Evolutionary conservation across 2,797 vertebrate species (phyloP).

Genomic region (Lycodopsis pacificus): DNA sequence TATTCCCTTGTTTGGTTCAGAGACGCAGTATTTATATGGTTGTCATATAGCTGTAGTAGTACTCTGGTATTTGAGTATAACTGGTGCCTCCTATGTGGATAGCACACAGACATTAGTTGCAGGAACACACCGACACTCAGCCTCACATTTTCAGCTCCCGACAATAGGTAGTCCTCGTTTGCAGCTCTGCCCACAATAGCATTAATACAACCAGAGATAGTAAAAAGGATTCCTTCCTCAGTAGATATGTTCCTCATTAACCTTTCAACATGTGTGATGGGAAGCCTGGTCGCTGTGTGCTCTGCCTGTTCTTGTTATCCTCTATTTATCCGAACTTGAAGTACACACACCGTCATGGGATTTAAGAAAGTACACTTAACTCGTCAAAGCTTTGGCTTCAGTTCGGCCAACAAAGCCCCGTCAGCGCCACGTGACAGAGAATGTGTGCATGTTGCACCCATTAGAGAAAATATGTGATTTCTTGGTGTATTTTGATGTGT

Average conservation of each 20-base stretch:
- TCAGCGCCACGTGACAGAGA: conserved; percentile 41
- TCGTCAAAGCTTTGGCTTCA: conserved; percentile 47
- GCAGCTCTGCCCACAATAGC: neutral
- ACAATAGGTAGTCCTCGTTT: too few relatives aligned
- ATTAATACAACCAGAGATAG: neutral
- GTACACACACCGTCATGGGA: conserved; percentile 35
- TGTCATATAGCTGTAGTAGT: neutral
- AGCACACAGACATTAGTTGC: conserved; percentile 13
- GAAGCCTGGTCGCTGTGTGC: neutral
- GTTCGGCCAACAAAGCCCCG: conserved; percentile 48
- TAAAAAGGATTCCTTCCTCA: neutral
- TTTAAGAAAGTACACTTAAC: conserved; percentile 34
- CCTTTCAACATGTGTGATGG: neutral
- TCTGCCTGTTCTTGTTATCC: neutral
- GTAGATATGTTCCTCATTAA: neutral
- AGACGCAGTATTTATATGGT: conserved; percentile 10
- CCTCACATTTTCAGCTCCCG: conserved; percentile 5
- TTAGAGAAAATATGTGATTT: neutral
- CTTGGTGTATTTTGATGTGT: conserved; percentile 27
- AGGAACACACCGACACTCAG: conserved; percentile 7
- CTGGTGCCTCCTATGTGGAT: neutral
- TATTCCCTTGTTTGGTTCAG: neutral
- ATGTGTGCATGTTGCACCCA: conserved; percentile 3
- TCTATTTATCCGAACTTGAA: conserved; percentile 38
- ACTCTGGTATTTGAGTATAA: neutral